A percentile compares a stretch with the other conserved stretches of the same genome.
Conservation (phyloP, 2,797 vertebrate species). For the Cossypha caffra region DNA sequence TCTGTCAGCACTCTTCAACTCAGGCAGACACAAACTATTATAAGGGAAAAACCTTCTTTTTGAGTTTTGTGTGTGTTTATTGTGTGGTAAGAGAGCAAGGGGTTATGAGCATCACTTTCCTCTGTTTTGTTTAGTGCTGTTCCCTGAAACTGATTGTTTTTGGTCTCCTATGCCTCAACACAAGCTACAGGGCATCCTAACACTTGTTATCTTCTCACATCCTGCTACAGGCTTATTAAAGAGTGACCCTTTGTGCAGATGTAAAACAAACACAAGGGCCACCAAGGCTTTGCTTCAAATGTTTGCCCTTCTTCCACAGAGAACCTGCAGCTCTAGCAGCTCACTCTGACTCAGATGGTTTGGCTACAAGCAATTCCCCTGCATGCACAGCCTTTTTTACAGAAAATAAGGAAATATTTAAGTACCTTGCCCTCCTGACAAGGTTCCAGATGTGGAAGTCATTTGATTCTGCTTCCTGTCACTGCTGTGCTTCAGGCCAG, state of each 20-base stretch:
- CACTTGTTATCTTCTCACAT: not conserved
- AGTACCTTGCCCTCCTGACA: not conserved
- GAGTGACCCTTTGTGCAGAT: not conserved
- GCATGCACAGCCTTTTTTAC: not conserved
- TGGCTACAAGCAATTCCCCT: not conserved
- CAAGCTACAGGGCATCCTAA: rapidly evolving
- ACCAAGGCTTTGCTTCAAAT: not conserved
- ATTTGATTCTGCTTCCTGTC: not conserved
- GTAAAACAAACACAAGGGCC: not conserved
- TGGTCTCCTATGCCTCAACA: not conserved
- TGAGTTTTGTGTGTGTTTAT: not conserved
- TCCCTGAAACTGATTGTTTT: not conserved
- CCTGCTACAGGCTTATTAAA: not conserved
- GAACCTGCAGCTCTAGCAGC: not conserved
- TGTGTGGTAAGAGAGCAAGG: not conserved
- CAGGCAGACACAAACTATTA: not conserved
- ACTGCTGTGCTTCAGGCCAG: not conserved
- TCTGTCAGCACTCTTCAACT: not conserved
- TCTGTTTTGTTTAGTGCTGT: not conserved
- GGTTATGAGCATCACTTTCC: not conserved
- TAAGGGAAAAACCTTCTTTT: not conserved
- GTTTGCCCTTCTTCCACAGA: not conserved
- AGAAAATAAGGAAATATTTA: not conserved
- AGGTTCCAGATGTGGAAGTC: not conserved
- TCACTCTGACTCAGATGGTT: not conserved